Conservation (phyloP, 2,113 vertebrate genomes). For the Emydura subglobosa region DNA sequence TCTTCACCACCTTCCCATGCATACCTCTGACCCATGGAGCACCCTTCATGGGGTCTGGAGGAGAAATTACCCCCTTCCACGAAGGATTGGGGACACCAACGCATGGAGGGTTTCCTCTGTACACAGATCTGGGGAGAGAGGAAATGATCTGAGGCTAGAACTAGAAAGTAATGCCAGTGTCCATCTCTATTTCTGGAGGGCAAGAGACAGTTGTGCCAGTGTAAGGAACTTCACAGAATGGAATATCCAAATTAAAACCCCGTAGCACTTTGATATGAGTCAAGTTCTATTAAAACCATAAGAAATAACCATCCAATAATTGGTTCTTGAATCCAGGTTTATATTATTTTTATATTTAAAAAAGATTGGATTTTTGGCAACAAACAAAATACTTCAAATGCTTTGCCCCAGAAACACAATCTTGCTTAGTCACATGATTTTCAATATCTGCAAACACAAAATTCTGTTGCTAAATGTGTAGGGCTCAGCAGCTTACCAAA, state of each 20-base stretch:
- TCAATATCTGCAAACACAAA: constrained; percentile 66
- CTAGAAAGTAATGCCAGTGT: constrained; percentile 36
- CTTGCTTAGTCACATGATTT: constrained; percentile 59
- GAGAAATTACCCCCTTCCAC: neutral
- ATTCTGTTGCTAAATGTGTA: constrained; percentile 70
- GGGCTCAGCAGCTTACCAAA: constrained; percentile 72
- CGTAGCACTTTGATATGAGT: constrained; percentile 14
- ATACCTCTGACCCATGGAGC: neutral
- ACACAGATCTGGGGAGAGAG: neutral
- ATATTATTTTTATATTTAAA: constrained; percentile 34
- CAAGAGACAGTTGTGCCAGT: constrained; percentile 27
- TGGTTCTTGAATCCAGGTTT: constrained; percentile 34
- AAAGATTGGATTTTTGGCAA: constrained; percentile 59
- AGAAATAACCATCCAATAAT: constrained; percentile 46
- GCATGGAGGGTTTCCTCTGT: neutral
- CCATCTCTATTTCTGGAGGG: constrained; percentile 50
- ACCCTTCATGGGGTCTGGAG: fast-evolving
- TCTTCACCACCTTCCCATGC: fast-evolving
- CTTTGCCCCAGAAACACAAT: constrained; percentile 42
- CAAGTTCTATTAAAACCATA: constrained; percentile 65
- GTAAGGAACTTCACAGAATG: neutral
- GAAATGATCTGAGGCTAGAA: neutral
- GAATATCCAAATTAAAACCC: neutral
- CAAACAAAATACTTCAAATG: constrained; percentile 55
- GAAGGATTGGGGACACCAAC: fast-evolving